Evolutionary conservation across 2,113 vertebrate genomes (phyloP), one percentile per base, ranked within the genome.

Genomic region (Spilogale gracilis): DNA sequence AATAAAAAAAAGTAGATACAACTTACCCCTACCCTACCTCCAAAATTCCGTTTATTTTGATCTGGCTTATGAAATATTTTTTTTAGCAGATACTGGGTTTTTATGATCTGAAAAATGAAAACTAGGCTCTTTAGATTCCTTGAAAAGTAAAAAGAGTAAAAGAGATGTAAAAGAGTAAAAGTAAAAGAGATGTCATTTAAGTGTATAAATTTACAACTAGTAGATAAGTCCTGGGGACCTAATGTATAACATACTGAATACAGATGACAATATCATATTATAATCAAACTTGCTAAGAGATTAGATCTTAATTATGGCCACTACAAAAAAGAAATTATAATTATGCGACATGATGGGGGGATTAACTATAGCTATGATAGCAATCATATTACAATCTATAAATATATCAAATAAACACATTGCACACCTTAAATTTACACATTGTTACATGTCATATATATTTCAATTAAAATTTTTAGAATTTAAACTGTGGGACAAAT

Each of bases 101-200:
- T 95, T 94, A 60, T 61, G 71, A 93, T 94, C 80, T 61, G 63
- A 95, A 9, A 61, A 81, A 52, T 86, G 48, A 71, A 58, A 98
- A 32, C 21, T 76, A 81, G 23, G 32, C 20, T 1, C 27, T 86
- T 23, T 69, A 88, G 80, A 38, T 80, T n/a, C 25, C 23, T 56
- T 92, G 21, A 82, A n/a, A 48, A 38, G 38, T 38, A 38, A 38
- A 38, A 38, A 38, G 38, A 38, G 38, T 38, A 38, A 38, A 38
- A 38, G 38, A 38, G 38, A 38, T 38, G 38, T 38, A 38, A 38
- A 38, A 38, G 2, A 86, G 32, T 80, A 30, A 88, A 91, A 84
- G 83, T 23, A 84, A 30, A 21, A 60, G 5, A 20, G 32, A 56
- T 23, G 5, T n/a, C 54, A 18, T 80, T 56, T 81, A 48, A 80